phyloP scores from a whole-genome alignment of 2,797 vertebrate species.

The Pyrocephalus nanus region DNA sequence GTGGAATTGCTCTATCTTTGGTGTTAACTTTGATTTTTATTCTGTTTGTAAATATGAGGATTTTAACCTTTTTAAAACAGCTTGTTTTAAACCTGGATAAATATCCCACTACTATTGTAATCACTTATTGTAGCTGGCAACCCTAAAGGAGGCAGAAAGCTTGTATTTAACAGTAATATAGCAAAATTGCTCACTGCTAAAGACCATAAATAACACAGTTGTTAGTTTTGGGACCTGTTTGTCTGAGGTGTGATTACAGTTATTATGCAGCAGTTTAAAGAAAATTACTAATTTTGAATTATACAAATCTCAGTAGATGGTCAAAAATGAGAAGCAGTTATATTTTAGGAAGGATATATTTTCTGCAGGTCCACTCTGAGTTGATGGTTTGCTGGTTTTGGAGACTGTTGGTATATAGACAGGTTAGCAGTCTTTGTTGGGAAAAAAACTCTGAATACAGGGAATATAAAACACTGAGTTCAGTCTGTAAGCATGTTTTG shows the following conservation, averaged over 20 bases:
- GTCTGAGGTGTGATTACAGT: constrained; percentile 31
- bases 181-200: neutral
- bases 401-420: neutral
- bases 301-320: neutral
- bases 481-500: neutral
- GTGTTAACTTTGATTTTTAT: neutral
- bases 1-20: neutral
- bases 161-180: neutral
- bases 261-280: constrained; percentile 9
- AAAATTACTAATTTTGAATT: neutral
- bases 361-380: neutral
- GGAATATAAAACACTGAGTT: neutral
- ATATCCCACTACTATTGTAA: neutral
- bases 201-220: constrained; percentile 13
- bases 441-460: neutral
- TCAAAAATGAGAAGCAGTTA: neutral
- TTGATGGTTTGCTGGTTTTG: neutral
- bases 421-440: neutral
- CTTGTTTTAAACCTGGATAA: constrained; percentile 29
- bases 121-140: neutral
- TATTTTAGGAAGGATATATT: neutral
- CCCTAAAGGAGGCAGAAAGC: neutral
- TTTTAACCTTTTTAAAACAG: neutral
- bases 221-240: neutral
- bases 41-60: neutral